phyloP scores from a whole-genome alignment of 2,113 vertebrate genomes.

The Saccopteryx bilineata region DNA sequence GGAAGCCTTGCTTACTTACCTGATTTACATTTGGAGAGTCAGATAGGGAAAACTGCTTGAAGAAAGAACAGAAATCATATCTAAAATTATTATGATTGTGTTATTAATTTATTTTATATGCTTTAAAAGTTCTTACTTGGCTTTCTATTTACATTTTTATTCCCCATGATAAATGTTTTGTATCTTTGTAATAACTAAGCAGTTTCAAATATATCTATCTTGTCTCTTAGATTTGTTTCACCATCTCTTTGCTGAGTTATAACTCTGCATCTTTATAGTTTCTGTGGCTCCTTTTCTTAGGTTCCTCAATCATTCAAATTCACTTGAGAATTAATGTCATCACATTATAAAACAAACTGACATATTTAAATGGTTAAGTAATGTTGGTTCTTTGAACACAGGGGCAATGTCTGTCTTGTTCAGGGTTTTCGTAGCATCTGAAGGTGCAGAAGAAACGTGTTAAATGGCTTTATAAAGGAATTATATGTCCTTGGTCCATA shows the following conservation, averaged over 20 bases:
- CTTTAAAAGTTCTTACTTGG: neutral
- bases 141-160: neutral
- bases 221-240: neutral
- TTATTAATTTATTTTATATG: conserved; percentile 3
- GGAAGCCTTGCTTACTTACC: neutral
- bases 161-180: neutral
- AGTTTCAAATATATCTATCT: neutral
- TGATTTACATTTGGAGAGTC: neutral
- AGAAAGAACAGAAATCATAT: neutral
- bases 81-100: neutral
- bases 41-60: conserved; percentile 19
- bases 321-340: neutral
- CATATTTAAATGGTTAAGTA: neutral
- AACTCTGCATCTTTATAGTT: neutral
- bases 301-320: neutral
- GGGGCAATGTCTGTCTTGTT: neutral
- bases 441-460: neutral
- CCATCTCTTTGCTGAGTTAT: neutral
- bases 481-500: neutral
- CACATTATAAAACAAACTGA: neutral
- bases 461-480: neutral
- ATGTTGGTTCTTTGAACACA: neutral
- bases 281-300: neutral
- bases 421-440: neutral
- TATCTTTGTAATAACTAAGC: neutral